Evolutionary conservation across 2,113 vertebrate species (phyloP).

Genomic region (Eclectus roratus): DNA sequence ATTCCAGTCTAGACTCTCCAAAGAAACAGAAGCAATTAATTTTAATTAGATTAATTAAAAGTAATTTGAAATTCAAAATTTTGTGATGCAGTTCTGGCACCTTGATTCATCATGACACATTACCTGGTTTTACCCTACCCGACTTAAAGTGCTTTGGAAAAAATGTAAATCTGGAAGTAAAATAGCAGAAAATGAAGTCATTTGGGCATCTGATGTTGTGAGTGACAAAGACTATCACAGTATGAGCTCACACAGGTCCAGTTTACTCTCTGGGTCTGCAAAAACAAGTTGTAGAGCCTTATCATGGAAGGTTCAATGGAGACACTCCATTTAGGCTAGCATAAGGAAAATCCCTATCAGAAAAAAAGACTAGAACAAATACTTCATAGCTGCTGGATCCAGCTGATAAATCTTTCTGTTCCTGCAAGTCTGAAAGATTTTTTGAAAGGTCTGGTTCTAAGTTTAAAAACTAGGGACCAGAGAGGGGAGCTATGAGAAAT

Average conservation of each 20-base stretch:
- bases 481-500: not conserved
- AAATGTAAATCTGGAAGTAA: not conserved
- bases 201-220: accelerated
- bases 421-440: not conserved
- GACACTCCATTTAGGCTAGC: not conserved
- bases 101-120: not conserved
- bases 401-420: not conserved
- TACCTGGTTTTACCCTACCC: not conserved
- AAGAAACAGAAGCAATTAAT: constrained; percentile 18
- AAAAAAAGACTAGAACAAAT: not conserved
- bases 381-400: not conserved
- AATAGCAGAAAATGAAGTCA: not conserved
- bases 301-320: not conserved
- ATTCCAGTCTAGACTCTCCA: not conserved
- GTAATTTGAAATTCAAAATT: not conserved
- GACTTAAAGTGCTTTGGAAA: not conserved
- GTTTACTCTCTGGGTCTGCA: not conserved
- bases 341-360: not conserved
- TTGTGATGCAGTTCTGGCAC: not conserved
- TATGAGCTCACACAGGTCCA: not conserved
- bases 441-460: not conserved
- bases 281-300: not conserved
- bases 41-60: constrained; percentile 27
- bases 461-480: not conserved
- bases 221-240: not conserved